Evolutionary conservation across 2,113 vertebrate species (phyloP).

Genomic region (Hippolais icterina): DNA sequence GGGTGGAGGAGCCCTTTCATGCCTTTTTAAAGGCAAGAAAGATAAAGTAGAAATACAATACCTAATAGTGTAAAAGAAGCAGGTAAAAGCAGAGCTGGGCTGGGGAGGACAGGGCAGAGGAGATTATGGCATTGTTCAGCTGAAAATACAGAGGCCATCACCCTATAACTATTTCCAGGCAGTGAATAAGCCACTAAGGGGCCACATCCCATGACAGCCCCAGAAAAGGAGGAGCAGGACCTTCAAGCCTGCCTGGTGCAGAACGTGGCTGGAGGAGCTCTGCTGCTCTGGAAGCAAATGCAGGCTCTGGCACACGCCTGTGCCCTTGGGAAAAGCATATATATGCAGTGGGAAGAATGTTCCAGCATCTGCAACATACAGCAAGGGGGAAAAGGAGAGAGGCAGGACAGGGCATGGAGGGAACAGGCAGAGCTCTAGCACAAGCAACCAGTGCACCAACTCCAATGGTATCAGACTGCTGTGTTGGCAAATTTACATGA

Average conservation of each 20-base stretch:
- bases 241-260: not conserved
- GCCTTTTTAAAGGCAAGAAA: not conserved
- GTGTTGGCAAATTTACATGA: not conserved
- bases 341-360: accelerated
- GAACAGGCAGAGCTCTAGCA: not conserved
- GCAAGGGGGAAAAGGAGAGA: not conserved
- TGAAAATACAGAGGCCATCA: not conserved
- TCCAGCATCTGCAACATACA: accelerated
- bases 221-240: not conserved
- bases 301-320: accelerated
- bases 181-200: not conserved
- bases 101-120: not conserved
- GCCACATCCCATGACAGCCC: not conserved
- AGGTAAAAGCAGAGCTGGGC: not conserved
- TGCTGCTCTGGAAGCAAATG: not conserved
- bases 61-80: not conserved
- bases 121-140: not conserved
- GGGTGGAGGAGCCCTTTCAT: not conserved
- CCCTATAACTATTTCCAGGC: not conserved
- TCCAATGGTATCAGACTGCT: not conserved
- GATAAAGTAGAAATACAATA: not conserved
- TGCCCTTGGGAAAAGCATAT: not conserved
- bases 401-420: accelerated
- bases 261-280: not conserved
- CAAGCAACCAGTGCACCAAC: not conserved